Evolutionary conservation across 1,140 invertebrate species (phyloP).

Genomic region (Pachypsylla venusta): DNA sequence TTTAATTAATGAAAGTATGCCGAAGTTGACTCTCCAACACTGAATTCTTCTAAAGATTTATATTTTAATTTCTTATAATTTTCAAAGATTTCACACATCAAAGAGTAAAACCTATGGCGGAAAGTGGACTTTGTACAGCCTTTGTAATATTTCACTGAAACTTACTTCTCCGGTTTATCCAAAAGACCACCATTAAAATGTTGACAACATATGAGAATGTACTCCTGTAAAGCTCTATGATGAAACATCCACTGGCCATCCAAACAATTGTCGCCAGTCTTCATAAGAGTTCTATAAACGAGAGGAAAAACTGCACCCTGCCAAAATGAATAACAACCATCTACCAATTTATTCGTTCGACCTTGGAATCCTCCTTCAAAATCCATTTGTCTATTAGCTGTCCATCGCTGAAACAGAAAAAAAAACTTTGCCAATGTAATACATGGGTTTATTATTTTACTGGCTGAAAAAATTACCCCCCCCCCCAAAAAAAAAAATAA

Average conservation of each 20-base stretch:
- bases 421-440: too few relatives aligned
- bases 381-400: slow-evolving; percentile 74
- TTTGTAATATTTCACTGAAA: too few relatives aligned
- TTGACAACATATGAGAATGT: slow-evolving; percentile 87
- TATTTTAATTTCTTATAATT: too few relatives aligned
- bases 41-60: too few relatives aligned
- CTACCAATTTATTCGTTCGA: slow-evolving; percentile 94
- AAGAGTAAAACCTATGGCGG: too few relatives aligned
- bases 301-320: slow-evolving; percentile 80
- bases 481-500: too few relatives aligned
- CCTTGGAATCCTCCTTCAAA: slow-evolving; percentile 89
- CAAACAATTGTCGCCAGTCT: slow-evolving; percentile 30
- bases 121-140: too few relatives aligned
- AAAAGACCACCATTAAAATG: slow-evolving; percentile 73
- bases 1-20: too few relatives aligned
- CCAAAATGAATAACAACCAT: slow-evolving; percentile 99
- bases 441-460: too few relatives aligned
- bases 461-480: too few relatives aligned
- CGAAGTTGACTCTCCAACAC: too few relatives aligned
- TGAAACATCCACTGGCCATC: slow-evolving; percentile 53
- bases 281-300: slow-evolving; percentile 42
- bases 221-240: slow-evolving; percentile 80
- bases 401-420: slow-evolving; percentile 52
- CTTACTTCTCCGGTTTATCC: slow-evolving; percentile 91
- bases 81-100: too few relatives aligned